Conservation (phyloP, 2,797 vertebrate species). For the Acanthiza pusilla region DNA sequence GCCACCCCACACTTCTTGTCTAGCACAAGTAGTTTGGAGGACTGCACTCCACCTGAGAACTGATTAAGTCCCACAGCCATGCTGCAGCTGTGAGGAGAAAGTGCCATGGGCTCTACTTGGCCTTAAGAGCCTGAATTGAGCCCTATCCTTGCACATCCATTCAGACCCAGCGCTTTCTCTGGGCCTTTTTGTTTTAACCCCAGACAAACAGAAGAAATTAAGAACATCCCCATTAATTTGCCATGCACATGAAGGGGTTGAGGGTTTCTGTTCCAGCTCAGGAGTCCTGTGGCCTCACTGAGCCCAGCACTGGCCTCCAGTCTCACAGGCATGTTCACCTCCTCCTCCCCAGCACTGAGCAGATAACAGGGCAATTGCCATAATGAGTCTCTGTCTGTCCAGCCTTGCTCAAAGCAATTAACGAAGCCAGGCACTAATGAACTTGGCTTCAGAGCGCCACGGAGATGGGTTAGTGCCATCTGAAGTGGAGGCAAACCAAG, state of each 20-base stretch:
- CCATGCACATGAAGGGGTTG: background rate
- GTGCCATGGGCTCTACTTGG: background rate
- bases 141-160: background rate
- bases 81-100: background rate
- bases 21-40: background rate
- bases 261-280: background rate
- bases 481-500: background rate
- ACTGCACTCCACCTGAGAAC: background rate
- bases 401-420: background rate
- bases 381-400: background rate
- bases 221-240: background rate
- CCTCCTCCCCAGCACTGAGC: background rate
- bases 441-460: background rate
- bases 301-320: background rate
- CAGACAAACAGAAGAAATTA: fast-evolving
- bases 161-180: background rate
- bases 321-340: background rate
- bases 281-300: background rate
- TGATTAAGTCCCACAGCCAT: background rate
- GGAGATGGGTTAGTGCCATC: background rate
- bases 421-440: background rate
- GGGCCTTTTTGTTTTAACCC: background rate
- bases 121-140: background rate
- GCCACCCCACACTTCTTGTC: background rate
- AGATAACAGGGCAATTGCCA: background rate